Evolutionary conservation across 1,140 invertebrate species (phyloP).

Genomic region (Drosophila nigromelanica): DNA sequence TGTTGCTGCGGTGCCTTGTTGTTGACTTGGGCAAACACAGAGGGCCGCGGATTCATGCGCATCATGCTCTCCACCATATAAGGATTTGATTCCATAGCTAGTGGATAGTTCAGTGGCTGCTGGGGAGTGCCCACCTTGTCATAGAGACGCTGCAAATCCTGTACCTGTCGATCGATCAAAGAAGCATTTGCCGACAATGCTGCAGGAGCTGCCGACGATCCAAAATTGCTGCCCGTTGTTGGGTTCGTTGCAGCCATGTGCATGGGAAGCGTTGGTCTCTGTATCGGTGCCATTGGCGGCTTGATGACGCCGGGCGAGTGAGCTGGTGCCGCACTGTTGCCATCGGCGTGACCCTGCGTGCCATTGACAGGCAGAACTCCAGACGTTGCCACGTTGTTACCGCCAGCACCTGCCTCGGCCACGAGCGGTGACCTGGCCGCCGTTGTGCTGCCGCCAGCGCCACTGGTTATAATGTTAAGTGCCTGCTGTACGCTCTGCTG

Average conservation of each 20-base stretch:
- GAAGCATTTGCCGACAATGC: constrained; percentile 41
- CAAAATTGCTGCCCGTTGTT: constrained; percentile 22
- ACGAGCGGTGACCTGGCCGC: constrained; percentile 66
- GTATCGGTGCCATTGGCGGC: constrained; percentile 69
- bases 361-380: constrained; percentile 51
- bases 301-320: constrained; percentile 84
- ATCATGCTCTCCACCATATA: constrained; percentile 60
- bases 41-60: constrained; percentile 52
- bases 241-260: constrained; percentile 45
- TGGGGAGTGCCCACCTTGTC: constrained; percentile 50
- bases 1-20: constrained; percentile 42
- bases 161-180: constrained; percentile 67
- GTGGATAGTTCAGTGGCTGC: constrained; percentile 50
- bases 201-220: constrained; percentile 18
- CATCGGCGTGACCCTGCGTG: constrained; percentile 36
- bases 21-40: constrained; percentile 54
- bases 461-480: constrained; percentile 70
- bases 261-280: constrained; percentile 55
- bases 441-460: constrained; percentile 31
- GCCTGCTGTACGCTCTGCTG: constrained; percentile 66
- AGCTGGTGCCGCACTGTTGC: constrained; percentile 55
- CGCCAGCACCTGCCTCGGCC: constrained; percentile 18
- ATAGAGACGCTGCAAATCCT: constrained; percentile 49
- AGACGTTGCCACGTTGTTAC: constrained; percentile 6
- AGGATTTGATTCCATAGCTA: constrained; percentile 39